Conservation (phyloP, 2,888 invertebrate genomes). For the Gymnoscelis rufifasciata region DNA sequence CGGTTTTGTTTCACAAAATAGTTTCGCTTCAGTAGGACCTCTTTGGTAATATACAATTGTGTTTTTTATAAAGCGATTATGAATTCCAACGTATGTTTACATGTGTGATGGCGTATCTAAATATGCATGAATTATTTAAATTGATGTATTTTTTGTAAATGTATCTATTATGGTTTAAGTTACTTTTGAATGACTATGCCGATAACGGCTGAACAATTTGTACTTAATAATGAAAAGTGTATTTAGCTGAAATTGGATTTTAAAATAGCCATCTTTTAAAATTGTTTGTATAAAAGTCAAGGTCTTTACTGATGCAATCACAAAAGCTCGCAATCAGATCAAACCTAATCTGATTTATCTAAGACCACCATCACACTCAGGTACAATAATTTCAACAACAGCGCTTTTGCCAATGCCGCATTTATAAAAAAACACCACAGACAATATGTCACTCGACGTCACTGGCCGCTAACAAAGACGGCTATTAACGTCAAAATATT, state of each 20-base stretch:
- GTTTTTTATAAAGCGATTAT: slow-evolving; percentile 46
- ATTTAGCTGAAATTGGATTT: too few relatives aligned
- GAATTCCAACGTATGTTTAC: slow-evolving; percentile 25
- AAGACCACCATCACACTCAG: slow-evolving; percentile 25
- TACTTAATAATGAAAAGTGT: too few relatives aligned
- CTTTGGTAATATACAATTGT: slow-evolving; percentile 36
- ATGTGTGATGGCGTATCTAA: slow-evolving; percentile 31
- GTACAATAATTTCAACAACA: slow-evolving; percentile 22
- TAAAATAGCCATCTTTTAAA: too few relatives aligned
- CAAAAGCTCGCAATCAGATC: slow-evolving; percentile 1
- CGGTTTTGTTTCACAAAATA: slow-evolving; percentile 45
- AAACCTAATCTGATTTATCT: slow-evolving; percentile 4
- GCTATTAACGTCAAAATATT: slow-evolving; percentile 77
- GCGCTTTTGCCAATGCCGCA: slow-evolving; percentile 21
- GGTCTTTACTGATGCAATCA: not conserved
- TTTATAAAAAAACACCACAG: slow-evolving; percentile 29
- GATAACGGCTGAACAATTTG: too few relatives aligned
- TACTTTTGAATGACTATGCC: slow-evolving; percentile 1
- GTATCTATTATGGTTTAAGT: slow-evolving; percentile 32
- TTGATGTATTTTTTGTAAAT: slow-evolving; percentile 30
- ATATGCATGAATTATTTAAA: slow-evolving; percentile 41
- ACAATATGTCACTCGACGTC: slow-evolving; percentile 57
- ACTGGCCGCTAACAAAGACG: slow-evolving; percentile 48
- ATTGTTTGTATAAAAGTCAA: too few relatives aligned
- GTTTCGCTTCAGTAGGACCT: slow-evolving; percentile 39